Evolutionary conservation across 2,113 vertebrate species (phyloP).

Genomic region (Emydocephalus ijimae): DNA sequence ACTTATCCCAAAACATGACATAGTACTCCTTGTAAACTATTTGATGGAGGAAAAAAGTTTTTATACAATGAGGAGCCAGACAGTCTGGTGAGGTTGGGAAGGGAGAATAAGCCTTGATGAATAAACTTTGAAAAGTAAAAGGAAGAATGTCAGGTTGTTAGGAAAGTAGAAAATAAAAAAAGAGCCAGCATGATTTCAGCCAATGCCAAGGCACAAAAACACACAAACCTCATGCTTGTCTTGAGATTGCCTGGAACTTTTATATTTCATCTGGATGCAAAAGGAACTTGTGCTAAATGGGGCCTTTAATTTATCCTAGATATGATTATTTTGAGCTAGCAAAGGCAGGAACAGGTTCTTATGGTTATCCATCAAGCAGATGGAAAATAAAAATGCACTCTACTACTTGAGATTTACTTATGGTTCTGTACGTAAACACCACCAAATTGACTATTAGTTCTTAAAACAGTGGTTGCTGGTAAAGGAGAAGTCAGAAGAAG

Average conservation of each 20-base stretch:
- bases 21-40: constrained; percentile 21
- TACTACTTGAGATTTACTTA: not conserved
- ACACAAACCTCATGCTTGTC: not conserved
- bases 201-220: not conserved
- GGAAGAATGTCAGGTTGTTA: not conserved
- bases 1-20: constrained; percentile 16
- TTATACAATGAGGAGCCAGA: constrained; percentile 15
- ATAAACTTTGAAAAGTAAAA: not conserved
- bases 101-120: not conserved
- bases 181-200: not conserved
- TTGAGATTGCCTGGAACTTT: not conserved
- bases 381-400: not conserved
- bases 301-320: not conserved
- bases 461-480: not conserved
- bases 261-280: not conserved
- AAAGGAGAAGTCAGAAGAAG: not conserved
- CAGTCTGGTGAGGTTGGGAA: constrained; percentile 2
- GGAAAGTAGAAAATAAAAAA: not conserved
- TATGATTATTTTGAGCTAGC: not conserved
- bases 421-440: not conserved
- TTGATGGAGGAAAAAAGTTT: constrained; percentile 23
- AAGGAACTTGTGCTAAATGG: not conserved
- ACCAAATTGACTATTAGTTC: not conserved
- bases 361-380: not conserved
- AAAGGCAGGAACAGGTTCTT: not conserved